A percentile compares a stretch with the other conserved stretches of the same genome.
These are phyloP conservation scores for Tipula helvola DNA, from an alignment of 2,888 invertebrate genomes.

Conservation along the genomic window DNA sequence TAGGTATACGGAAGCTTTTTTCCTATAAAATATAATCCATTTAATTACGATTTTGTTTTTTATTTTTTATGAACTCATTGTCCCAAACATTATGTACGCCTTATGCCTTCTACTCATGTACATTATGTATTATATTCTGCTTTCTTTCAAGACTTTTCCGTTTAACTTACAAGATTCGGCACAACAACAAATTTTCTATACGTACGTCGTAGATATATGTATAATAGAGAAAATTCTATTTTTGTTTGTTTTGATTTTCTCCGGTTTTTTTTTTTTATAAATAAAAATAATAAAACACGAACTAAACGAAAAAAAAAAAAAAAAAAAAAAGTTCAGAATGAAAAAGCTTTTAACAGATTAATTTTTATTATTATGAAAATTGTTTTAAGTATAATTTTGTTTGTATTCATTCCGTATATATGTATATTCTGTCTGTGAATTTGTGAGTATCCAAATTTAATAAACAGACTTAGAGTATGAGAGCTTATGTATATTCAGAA, in stretches of 20 bases:
- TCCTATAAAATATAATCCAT: not conserved
- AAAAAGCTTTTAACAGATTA: not conserved
- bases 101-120: not conserved
- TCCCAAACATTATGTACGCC: not conserved
- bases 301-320: not conserved
- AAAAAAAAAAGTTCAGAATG: not conserved
- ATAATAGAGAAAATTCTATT: not conserved
- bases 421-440: not conserved
- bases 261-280: not conserved
- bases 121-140: not conserved
- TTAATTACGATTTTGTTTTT: not conserved
- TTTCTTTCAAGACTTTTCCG: not conserved
- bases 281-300: not conserved
- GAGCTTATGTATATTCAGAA: not conserved
- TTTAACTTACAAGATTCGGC: not conserved
- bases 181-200: not conserved
- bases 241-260: not conserved
- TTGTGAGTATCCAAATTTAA: not conserved
- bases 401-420: not conserved
- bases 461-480: not conserved
- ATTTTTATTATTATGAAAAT: constrained; percentile 4
- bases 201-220: not conserved
- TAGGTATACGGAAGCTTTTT: not conserved
- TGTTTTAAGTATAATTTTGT: not conserved
- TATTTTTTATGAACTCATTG: not conserved